Conservation (phyloP, 2,888 invertebrate species). For the Tuberolachnus salignus region DNA sequence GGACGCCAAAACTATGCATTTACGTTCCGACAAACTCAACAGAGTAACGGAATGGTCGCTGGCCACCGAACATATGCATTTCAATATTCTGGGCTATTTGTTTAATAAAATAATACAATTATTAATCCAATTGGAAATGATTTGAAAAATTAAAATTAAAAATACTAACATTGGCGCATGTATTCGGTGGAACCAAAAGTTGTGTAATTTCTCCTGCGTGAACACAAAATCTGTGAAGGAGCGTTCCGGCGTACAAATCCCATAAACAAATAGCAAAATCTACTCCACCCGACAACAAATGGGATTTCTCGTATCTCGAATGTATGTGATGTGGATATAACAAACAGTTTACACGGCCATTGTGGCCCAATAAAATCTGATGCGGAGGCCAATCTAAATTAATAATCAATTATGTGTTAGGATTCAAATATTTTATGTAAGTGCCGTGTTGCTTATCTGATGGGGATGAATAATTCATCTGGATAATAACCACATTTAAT, state of each 20-base stretch:
- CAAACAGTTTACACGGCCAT: slow-evolving; percentile 91
- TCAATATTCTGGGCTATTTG: slow-evolving; percentile 84
- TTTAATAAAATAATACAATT: slow-evolving; percentile 58
- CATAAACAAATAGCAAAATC: slow-evolving; percentile 97
- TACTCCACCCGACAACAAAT: slow-evolving; percentile 93
- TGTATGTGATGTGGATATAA: slow-evolving; percentile 93
- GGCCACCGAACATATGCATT: slow-evolving; percentile 95
- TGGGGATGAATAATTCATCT: background rate
- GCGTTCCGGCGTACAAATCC: slow-evolving; percentile 88
- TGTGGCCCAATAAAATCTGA: slow-evolving; percentile 86
- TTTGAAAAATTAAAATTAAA: slow-evolving; percentile 69
- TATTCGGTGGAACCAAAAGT: slow-evolving; percentile 90
- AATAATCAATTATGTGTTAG: background rate
- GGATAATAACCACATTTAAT: too few relatives aligned
- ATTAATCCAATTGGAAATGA: background rate
- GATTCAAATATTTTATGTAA: background rate
- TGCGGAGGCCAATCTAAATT: slow-evolving; percentile 84
- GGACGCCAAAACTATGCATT: slow-evolving; percentile 91
- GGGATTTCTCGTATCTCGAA: slow-evolving; percentile 82
- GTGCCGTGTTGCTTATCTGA: too few relatives aligned
- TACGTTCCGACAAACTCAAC: slow-evolving; percentile 87
- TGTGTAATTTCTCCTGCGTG: slow-evolving; percentile 98
- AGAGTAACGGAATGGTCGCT: slow-evolving; percentile 97
- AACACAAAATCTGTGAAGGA: slow-evolving; percentile 93
- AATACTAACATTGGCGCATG: slow-evolving; percentile 74